Conservation (phyloP, 1,140 invertebrate genomes). For the Lordiphosa collinella region DNA sequence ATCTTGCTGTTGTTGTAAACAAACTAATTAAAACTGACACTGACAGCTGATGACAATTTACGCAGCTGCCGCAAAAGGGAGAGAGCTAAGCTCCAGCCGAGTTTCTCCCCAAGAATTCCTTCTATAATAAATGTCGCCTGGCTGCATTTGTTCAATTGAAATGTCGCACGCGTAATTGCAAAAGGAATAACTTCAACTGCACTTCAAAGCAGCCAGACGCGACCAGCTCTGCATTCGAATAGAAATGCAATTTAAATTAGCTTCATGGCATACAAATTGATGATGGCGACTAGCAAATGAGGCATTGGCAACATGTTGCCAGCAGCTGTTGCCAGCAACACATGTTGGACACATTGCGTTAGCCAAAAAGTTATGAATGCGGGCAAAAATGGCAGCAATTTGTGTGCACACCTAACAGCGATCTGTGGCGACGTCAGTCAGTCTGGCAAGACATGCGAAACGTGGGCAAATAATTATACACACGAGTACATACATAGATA, state of each 20-base stretch:
- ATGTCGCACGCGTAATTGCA: slow-evolving; percentile 74
- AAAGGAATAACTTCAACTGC: slow-evolving; percentile 20
- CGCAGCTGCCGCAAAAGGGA: slow-evolving; percentile 41
- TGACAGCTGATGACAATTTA: slow-evolving; percentile 74
- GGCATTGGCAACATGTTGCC: slow-evolving; percentile 58
- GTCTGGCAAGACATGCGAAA: slow-evolving; percentile 73
- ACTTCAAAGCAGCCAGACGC: slow-evolving; percentile 39
- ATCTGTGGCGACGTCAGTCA: slow-evolving; percentile 61
- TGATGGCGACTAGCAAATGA: slow-evolving; percentile 37
- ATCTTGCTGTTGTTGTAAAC: slow-evolving; percentile 60
- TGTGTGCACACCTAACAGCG: slow-evolving; percentile 19
- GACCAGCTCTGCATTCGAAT: slow-evolving; percentile 23
- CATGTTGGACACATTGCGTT: slow-evolving; percentile 51
- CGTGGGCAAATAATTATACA: slow-evolving; percentile 76
- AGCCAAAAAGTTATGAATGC: slow-evolving; percentile 27
- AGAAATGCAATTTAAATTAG: slow-evolving; percentile 65
- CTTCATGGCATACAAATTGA: slow-evolving; percentile 56
- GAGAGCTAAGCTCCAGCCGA: slow-evolving; percentile 30
- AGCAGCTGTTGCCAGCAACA: slow-evolving; percentile 52
- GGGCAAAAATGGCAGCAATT: slow-evolving; percentile 46
- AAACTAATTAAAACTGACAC: slow-evolving; percentile 78
- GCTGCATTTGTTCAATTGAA: slow-evolving; percentile 58
- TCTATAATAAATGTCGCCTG: slow-evolving; percentile 29
- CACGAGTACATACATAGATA: slow-evolving; percentile 13
- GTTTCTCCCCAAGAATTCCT: slow-evolving; percentile 47